Percentiles rank a stretch among this genome's conserved stretches.
phyloP scores from a whole-genome alignment of 2,113 vertebrate species.

The Alligator sinensis region DNA sequence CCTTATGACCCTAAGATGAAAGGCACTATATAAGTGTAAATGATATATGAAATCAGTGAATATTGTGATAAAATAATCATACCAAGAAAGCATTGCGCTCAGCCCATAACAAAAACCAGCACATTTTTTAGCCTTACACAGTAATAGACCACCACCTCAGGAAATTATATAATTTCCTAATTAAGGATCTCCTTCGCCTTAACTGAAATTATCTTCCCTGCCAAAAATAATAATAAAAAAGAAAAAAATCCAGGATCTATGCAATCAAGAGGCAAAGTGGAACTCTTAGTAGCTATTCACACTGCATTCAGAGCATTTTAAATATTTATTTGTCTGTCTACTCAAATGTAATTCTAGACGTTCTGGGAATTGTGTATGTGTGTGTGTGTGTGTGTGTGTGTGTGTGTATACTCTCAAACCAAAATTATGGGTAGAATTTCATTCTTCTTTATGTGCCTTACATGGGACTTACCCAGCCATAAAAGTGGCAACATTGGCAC shows the following conservation, averaged over 20 bases:
- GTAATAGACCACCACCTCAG: background rate
- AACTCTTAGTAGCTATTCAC: conserved; percentile 62
- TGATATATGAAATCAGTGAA: conserved; percentile 63
- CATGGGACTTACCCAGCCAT: no score
- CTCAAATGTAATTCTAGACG: conserved; percentile 29
- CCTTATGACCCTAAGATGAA: conserved; percentile 21
- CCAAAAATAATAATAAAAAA: conserved; percentile 50
- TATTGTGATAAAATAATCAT: conserved; percentile 50
- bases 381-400: no score
- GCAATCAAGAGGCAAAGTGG: conserved; percentile 59
- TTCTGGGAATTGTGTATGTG: background rate
- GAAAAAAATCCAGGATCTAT: conserved; percentile 10
- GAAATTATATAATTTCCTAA: conserved; percentile 7
- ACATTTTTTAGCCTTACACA: conserved; percentile 24
- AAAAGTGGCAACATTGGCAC: no score
- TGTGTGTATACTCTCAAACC: no score
- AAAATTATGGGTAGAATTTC: no score
- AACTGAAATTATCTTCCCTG: conserved; percentile 39
- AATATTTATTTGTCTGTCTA: conserved; percentile 52
- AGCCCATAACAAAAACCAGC: background rate
- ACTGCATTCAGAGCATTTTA: conserved; percentile 63
- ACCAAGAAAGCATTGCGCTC: background rate
- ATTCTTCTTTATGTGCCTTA: no score
- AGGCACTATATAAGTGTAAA: conserved; percentile 44
- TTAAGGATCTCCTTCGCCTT: conserved; percentile 36